Evolutionary conservation across 2,113 vertebrate species (phyloP).

Genomic region (Thomomys bottae): DNA sequence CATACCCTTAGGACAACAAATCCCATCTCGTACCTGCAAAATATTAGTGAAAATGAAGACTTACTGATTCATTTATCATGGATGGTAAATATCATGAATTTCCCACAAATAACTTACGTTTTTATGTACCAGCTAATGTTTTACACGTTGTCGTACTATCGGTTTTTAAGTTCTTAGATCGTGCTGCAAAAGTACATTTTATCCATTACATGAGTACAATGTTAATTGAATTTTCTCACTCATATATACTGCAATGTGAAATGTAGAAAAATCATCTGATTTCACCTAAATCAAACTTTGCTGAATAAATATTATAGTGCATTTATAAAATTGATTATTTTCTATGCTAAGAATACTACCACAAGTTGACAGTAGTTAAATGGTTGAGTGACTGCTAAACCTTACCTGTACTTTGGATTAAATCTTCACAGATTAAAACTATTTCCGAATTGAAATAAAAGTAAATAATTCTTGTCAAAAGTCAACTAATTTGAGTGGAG

Average conservation of each 20-base stretch:
- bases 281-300: background rate
- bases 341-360: background rate
- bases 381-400: background rate
- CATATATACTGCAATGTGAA: background rate
- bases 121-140: background rate
- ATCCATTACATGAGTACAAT: background rate
- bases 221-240: constrained; percentile 4
- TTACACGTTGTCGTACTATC: background rate
- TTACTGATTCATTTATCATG: background rate
- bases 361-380: background rate
- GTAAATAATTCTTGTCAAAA: constrained; percentile 8
- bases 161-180: constrained; percentile 16
- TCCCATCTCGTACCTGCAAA: background rate
- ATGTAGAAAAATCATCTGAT: background rate
- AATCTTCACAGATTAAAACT: no score
- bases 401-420: background rate
- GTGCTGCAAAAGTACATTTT: constrained; percentile 6
- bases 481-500: background rate
- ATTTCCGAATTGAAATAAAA: constrained; percentile 12
- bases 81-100: background rate
- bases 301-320: background rate
- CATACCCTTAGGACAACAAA: background rate
- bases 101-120: background rate
- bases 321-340: constrained; percentile 41
- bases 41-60: background rate